A percentile compares a stretch with the other conserved stretches of the same genome.
Conservation (phyloP, 2,888 invertebrate genomes). For the Lasius platythorax region DNA sequence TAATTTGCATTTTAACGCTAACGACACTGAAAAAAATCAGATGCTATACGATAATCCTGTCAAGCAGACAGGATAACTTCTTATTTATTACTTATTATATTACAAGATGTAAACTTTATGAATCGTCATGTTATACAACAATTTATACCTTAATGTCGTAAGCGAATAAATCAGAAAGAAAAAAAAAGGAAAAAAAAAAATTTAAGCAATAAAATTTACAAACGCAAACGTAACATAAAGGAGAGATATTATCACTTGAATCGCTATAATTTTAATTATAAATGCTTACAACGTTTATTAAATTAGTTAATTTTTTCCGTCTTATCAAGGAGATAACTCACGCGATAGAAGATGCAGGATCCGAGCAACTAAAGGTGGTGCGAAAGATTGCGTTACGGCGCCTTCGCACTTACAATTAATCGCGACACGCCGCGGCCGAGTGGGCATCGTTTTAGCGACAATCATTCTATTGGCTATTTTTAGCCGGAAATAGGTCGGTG, state of each 20-base stretch:
- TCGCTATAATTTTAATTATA: too few species aligned
- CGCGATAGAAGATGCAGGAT: not conserved
- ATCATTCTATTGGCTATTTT: conserved; percentile 85
- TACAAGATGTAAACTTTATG: not conserved
- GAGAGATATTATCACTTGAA: not conserved
- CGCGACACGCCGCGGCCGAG: conserved; percentile 66
- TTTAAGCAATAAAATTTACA: not conserved
- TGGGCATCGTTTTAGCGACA: conserved; percentile 76
- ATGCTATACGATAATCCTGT: not conserved
- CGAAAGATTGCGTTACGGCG: conserved; percentile 69
- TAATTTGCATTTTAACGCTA: conserved; percentile 1
- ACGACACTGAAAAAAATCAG: not conserved
- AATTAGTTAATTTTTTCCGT: not conserved
- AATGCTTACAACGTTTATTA: not conserved
- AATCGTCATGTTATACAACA: not conserved
- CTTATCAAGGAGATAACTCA: not conserved
- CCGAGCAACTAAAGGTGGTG: not conserved
- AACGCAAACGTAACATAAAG: not conserved
- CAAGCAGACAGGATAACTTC: not conserved
- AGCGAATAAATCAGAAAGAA: not conserved
- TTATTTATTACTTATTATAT: not conserved
- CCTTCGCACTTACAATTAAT: conserved; percentile 67
- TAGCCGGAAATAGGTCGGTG: conserved; percentile 83
- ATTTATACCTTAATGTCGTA: not conserved
- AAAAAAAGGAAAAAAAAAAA: not conserved